These are phyloP conservation scores for Octonoba sinensis DNA, from an alignment of 2,888 invertebrate species.

Conservation along the genomic window DNA sequence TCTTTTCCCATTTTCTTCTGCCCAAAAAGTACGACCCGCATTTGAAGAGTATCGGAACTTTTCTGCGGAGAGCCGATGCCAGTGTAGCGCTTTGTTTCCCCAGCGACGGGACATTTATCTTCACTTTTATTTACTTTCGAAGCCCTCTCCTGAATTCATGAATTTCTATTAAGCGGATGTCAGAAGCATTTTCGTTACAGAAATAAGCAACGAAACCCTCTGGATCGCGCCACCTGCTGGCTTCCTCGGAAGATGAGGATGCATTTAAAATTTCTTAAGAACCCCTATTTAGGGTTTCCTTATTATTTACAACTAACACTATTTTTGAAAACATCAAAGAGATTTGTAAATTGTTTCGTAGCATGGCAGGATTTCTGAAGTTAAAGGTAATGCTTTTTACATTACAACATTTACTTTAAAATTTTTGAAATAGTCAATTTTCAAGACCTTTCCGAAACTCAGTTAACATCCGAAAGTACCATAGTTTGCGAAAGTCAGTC, in stretches of 20 bases:
- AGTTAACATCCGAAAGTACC: too few species aligned
- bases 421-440: too few species aligned
- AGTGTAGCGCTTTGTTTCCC: conserved; percentile 48
- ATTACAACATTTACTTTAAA: too few species aligned
- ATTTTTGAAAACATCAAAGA: too few species aligned
- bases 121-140: conserved; percentile 57
- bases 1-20: not conserved
- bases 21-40: not conserved
- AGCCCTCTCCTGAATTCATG: conserved; percentile 56
- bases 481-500: too few species aligned
- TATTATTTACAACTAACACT: too few species aligned
- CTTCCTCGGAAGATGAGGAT: conserved; percentile 2
- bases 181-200: conserved; percentile 44
- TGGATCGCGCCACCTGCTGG: conserved; percentile 15
- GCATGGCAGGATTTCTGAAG: too few species aligned
- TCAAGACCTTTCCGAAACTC: too few species aligned
- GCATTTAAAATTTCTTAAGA: not conserved
- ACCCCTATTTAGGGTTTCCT: too few species aligned
- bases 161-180: conserved; percentile 62
- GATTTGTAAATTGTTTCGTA: too few species aligned
- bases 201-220: conserved; percentile 14
- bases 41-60: conserved; percentile 1
- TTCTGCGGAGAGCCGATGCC: conserved; percentile 8
- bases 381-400: too few species aligned
- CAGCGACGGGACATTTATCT: conserved; percentile 51